Evolutionary conservation across 2,797 vertebrate genomes (phyloP).

Genomic region (Morus bassanus): DNA sequence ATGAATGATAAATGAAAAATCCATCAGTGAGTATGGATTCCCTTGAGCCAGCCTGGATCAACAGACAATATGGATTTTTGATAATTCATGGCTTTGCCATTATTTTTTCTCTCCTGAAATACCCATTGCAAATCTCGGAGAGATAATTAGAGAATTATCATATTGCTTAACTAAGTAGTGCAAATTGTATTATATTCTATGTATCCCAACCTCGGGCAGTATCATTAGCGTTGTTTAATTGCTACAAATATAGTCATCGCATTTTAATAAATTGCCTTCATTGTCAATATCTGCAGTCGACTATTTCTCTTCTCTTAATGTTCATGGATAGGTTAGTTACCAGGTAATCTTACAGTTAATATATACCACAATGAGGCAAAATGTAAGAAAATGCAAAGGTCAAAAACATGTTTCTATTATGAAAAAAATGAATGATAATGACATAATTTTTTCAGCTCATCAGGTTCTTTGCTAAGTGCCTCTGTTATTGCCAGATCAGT

Average conservation of each 20-base stretch:
- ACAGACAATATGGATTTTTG: conserved; percentile 73
- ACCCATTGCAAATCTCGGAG: conserved; percentile 65
- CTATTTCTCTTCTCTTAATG: conserved; percentile 45
- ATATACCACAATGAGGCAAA: conserved; percentile 67
- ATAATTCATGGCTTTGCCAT: conserved; percentile 71
- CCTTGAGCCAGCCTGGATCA: conserved; percentile 65
- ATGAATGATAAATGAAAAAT: conserved; percentile 69
- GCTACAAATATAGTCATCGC: conserved; percentile 62
- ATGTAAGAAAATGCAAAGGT: conserved; percentile 82
- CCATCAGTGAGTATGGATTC: conserved; percentile 63
- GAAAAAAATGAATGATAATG: conserved; percentile 85
- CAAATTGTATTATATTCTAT: conserved; percentile 57
- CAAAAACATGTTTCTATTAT: conserved; percentile 83
- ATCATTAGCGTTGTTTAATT: conserved; percentile 74
- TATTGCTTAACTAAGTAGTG: conserved; percentile 73
- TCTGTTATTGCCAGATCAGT: conserved; percentile 84
- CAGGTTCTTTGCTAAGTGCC: conserved; percentile 84
- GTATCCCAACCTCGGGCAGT: conserved; percentile 59
- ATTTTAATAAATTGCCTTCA: conserved; percentile 67
- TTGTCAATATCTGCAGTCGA: conserved; percentile 55
- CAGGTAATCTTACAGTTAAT: conserved; percentile 78
- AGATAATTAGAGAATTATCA: conserved; percentile 78
- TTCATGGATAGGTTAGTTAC: conserved; percentile 62
- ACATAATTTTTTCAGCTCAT: conserved; percentile 86
- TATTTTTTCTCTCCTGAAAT: conserved; percentile 68